Base-by-base conservation (phyloP, 2,797 vertebrate genomes). In the Furcifer pardalis region DNA sequence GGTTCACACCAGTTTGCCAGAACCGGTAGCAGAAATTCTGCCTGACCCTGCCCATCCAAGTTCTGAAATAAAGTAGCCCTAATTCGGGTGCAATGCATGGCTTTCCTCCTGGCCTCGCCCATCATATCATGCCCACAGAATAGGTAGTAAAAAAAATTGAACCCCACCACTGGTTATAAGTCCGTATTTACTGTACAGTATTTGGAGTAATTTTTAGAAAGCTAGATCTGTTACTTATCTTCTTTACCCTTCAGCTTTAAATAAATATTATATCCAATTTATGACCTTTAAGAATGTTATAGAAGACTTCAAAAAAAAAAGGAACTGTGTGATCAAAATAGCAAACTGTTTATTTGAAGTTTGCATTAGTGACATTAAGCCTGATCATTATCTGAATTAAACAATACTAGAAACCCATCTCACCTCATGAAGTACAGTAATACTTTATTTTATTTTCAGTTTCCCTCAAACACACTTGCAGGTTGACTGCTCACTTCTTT, bases 211-310 rank as follows among this genome's bases (percentile, higher is more conserved):
- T 0, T 84, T 91, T 90, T 82, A 74, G 63, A 1, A 78, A 85
- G 19, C 40, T 35, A 37, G n/a, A 5, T 80, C 82, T 8, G 74
- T 40, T 44, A 44, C 25, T 59, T 68, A 35, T 35, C 21, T 86
- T 88, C 72, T 76, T 68, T 10, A 30, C 84, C 86, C 77, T 85
- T 68, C 77, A 68, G 1, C 59, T 12, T 92, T 76, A 90, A 85
- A 87, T 79, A 86, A 68, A 9, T 7, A 7, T 91, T 87, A 44
- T 86, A 89, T 66, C 73, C 79, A 82, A 69, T 87, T 72, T 87
- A 85, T 37, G 59, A 84, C 83, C 44, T 32, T 84, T 40, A 49
- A 83, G 81, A 78, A 79, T 4, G 79, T 25, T 68, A 7, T 25
- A 72, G 68, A 84, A 52, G 66, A 79, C 2, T 23, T 49, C 0